Base-by-base conservation (phyloP, 1,140 invertebrate genomes). In the Pogonomyrmex californicus region DNA sequence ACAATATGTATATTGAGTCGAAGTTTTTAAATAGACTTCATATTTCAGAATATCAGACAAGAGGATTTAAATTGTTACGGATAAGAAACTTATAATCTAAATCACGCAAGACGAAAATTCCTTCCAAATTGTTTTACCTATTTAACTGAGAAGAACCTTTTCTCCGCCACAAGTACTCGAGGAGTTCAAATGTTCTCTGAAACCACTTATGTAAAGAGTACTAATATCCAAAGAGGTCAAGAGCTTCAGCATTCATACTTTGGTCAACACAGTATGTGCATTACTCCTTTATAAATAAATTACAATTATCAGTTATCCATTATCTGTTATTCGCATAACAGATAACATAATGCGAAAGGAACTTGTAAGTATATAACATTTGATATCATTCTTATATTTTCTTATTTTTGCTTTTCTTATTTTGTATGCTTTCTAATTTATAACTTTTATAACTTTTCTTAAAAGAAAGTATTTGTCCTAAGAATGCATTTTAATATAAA, bases 241-340 rank as follows among this genome's bases (percentile, higher is more conserved):
- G 44, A 85, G 33, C 79, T 65, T 47, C 70, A 68, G 17, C 60
- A 81, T 56, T 86, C 23, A 38, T 41, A 81, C 44, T 6, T 14
- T 3, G 23, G 49, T 47, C 36, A 51, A 73, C 51, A 36, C 49
- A 81, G 62, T 23, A 23, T 23, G 23, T 23, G 23, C 0, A 23
- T 56, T 60, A 78, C 54, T 60, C 38, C 68, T 82, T 76, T 51
- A 81, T 68, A 86, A 82, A 86, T 76, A 88, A 88, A 68, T 66
- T 66, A 56, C 62, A 17, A 0, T 30, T 44, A 38, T 17, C 23
- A 70, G 23, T 23, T 23, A 23, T 23, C 23, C 23, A n/a, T n/a
- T n/a, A n/a, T n/a, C n/a, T n/a, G 23, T 23, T 23, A 23, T 23
- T 23, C 23, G 23, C 23, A 23, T 23, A 23, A 23, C 23, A 23